phyloP scores from a whole-genome alignment of 2,888 invertebrate genomes.

The Chymomyza fuscimana region DNA sequence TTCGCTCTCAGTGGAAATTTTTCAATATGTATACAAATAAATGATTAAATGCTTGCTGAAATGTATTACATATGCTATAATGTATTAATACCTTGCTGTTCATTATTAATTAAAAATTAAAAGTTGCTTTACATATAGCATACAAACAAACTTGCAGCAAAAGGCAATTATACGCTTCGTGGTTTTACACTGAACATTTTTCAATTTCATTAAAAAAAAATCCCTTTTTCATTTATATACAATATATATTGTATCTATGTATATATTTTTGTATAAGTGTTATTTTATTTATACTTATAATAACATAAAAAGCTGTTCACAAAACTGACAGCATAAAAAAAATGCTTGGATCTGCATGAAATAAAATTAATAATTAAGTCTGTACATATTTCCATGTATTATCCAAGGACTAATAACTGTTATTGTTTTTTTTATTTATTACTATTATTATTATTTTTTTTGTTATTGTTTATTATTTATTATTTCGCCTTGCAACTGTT shows the following conservation, averaged over 20 bases:
- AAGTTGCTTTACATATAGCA: slow-evolving; percentile 26
- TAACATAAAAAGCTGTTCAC: not conserved
- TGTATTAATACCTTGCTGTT: slow-evolving; percentile 20
- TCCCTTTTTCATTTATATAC: slow-evolving; percentile 7
- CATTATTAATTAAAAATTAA: slow-evolving; percentile 53
- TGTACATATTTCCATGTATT: slow-evolving; percentile 46
- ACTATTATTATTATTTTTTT: not conserved
- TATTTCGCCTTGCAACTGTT: slow-evolving; percentile 5
- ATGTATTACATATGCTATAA: slow-evolving; percentile 1
- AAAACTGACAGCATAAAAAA: slow-evolving; percentile 17
- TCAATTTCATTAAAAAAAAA: slow-evolving; percentile 50
- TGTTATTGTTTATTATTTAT: not conserved
- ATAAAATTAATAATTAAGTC: slow-evolving; percentile 65
- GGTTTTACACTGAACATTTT: slow-evolving; percentile 50
- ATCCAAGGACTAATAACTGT: slow-evolving; percentile 59
- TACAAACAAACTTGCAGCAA: slow-evolving; percentile 1
- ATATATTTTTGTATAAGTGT: slow-evolving; percentile 28
- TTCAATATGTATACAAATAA: slow-evolving; percentile 29
- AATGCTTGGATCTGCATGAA: slow-evolving; percentile 59
- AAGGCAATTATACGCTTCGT: slow-evolving; percentile 53
- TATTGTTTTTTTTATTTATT: slow-evolving; percentile 9
- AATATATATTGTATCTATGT: slow-evolving; percentile 18
- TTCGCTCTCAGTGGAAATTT: not conserved
- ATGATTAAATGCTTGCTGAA: slow-evolving; percentile 22
- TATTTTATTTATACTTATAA: slow-evolving; percentile 22